These are phyloP conservation scores for Balaeniceps rex DNA, from an alignment of 2,113 vertebrate genomes.

Conservation along the genomic window DNA sequence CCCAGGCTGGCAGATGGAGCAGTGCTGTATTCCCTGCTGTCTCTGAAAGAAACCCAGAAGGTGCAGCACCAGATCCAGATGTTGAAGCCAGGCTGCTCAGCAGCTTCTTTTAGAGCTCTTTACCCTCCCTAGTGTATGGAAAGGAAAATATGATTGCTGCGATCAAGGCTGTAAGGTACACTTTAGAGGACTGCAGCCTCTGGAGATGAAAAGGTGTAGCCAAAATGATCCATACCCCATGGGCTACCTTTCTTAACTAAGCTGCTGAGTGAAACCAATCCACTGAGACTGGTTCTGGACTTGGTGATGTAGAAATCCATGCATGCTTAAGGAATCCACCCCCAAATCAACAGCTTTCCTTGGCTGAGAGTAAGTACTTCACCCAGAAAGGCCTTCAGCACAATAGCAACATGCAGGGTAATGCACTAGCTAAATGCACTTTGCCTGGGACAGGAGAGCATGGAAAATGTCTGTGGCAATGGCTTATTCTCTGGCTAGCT, in stretches of 20 bases:
- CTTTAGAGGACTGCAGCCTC: neutral
- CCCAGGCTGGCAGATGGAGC: slow-evolving; percentile 9
- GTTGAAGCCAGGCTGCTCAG: neutral
- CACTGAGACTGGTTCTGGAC: neutral
- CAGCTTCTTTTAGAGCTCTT: neutral
- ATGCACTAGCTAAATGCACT: neutral
- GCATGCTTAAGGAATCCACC: neutral
- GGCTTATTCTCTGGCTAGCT: neutral
- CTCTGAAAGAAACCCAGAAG: neutral
- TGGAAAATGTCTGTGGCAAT: neutral
- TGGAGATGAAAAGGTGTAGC: neutral
- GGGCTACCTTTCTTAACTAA: neutral
- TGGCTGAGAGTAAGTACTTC: neutral
- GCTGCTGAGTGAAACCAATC: neutral
- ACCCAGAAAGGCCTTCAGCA: neutral
- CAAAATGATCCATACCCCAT: neutral
- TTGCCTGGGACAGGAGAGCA: neutral
- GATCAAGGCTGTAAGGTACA: neutral
- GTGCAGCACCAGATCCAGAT: neutral
- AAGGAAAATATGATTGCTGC: neutral
- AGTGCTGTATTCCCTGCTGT: neutral
- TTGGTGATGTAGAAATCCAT: neutral
- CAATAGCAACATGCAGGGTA: neutral
- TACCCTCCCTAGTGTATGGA: neutral
- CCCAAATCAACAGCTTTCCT: neutral